phyloP scores from a whole-genome alignment of 2,113 vertebrate species.

The Oreochromis niloticus region DNA sequence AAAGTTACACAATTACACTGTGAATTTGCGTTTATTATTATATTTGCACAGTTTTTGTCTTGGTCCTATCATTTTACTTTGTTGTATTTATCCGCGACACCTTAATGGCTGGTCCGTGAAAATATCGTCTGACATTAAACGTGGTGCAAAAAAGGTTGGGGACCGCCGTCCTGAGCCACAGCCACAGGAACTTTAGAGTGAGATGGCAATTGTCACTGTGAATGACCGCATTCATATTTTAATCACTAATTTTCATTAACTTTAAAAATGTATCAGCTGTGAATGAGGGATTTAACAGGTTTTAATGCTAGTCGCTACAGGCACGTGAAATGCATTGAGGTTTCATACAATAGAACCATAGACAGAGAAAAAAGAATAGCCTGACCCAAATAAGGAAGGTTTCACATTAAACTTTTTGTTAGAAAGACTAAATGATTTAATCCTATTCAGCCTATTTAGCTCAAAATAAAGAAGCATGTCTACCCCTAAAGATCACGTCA shows the following conservation, averaged over 20 bases:
- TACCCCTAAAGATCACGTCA: not conserved
- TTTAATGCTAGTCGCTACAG: rapidly evolving
- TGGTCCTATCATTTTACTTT: not conserved
- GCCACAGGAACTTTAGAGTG: not conserved
- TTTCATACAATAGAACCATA: not conserved
- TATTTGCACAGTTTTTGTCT: not conserved
- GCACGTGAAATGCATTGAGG: not conserved
- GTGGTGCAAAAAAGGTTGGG: not conserved
- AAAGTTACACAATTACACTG: not conserved
- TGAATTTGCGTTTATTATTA: not conserved
- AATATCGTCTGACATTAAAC: not conserved
- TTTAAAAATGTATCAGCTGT: not conserved
- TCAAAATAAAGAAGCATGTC: not conserved
- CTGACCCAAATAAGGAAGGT: not conserved
- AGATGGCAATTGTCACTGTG: rapidly evolving
- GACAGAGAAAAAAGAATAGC: not conserved
- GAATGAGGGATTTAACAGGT: not conserved
- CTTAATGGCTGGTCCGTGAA: rapidly evolving
- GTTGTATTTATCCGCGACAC: not conserved
- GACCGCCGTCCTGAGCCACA: not conserved
- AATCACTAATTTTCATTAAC: not conserved
- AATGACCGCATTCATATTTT: not conserved
- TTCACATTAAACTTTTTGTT: not conserved
- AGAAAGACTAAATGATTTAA: not conserved
- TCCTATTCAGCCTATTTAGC: not conserved